Base-by-base conservation (phyloP, 2,888 invertebrate species). In the Julus scanicus region DNA sequence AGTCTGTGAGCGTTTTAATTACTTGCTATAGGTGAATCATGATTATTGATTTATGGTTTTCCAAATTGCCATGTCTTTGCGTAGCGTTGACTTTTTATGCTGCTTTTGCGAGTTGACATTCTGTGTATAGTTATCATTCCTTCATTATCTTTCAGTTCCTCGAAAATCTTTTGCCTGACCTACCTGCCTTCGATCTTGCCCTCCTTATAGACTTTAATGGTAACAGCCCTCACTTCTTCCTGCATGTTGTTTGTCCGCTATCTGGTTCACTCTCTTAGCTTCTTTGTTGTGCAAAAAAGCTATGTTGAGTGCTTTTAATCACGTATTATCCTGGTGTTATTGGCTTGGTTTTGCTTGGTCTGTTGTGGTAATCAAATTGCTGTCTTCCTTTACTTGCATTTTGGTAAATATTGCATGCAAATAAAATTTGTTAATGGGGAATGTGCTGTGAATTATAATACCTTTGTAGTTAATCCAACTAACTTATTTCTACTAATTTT, bases 141-240 rank as follows among this genome's bases (percentile, higher is more conserved):
- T 84, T 84, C 44, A 9, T 84, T 88, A 84, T 88, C 40, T 86
- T 88, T 53, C 84, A 88, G 88, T 85, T 88, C 53, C 84, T 57
- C 84, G 84, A 39, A 48, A 88, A 53, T 84, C 88, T 88, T 88
- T 84, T 88, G 88, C 88, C 88, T 88, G 88, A 88, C 44, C 87
- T 87, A 87, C 80, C 83, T 87, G 87, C 71, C 88, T 88, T 88
- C 88, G 84, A 44, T 84, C 84, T 88, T 48, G 40, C 88, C 84
- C 40, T 88, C 85, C 85, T 88, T 88, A 71, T 29, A 44, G 29
- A 87, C 87, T 87, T 49, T 80, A 17, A 88, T 88, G 88, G 88
- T 88, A 88, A 88, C 88, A 53, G 37, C 53, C 40, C 85, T 53
- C 84, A 71, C 84, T 88, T 88, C 39, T 71, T 84, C 71, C 53